Evolutionary conservation across 2,113 vertebrate genomes (phyloP), one percentile per base, ranked within the genome.

Genomic region (Zosterops borbonicus): DNA sequence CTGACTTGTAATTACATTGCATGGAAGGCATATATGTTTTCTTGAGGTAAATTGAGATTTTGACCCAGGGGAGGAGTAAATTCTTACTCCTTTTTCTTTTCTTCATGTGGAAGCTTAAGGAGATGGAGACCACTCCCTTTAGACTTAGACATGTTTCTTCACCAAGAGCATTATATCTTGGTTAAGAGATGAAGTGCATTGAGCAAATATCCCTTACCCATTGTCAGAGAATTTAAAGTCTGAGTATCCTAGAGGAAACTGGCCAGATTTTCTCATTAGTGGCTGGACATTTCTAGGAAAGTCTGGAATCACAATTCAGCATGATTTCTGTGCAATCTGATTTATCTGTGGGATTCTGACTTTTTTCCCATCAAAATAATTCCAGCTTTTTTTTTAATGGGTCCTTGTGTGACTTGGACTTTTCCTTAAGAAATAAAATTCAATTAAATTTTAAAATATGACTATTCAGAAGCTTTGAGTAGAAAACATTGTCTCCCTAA

Each of bases 1-100:
- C 90, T 96, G 95, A 91, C 87, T 93, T 84, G 76, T 93, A 96
- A 95, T 97, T 94, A 84, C 63, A 42, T 60, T 83, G 55, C 62
- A 64, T 87, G 81, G 50, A 95, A 95, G 52, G 29, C 65, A 71
- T 81, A 74, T 87, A 65, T 77, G 63, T 80, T 95, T 96, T 93
- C 82, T 83, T 69, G 65, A 29, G 59, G 56, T 86, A 81, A 90
- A 92, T 25, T 70, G 71, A 92, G 90, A 93, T 89, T 90, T 89
- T 87, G 70, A 87, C 94, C 52, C 80, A 75, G 65, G 68, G 52
- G 80, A 93, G 24, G 47, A 90, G 47, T 92, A 93, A 68, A 90
- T 92, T 79, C 52, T 81, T 82, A 18, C 5, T 89, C 56, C 53
- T 92, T 92, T 87, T 78, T 58, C 21, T 42, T 53, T 67, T 89